Evolutionary conservation across 2,797 vertebrate species (phyloP), one percentile per base, ranked within the genome.

Genomic region (Percopsis omiscomaycus): DNA sequence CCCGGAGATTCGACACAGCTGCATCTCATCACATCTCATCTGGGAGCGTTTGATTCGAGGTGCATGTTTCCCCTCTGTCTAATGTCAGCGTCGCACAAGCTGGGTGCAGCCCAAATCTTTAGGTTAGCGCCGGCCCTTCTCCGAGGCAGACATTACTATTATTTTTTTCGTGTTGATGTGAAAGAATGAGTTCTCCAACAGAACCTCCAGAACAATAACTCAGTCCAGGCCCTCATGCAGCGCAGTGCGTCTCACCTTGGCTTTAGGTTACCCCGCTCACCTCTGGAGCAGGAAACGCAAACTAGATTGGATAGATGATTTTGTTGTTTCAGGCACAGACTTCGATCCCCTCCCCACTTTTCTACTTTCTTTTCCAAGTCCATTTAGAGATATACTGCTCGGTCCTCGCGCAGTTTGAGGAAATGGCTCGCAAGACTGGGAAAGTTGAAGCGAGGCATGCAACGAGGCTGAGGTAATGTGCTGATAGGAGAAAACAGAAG

Each of bases 1-100:
- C 74, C 71, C 66, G 49, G 68, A 55, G 51, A 86, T 82, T 79
- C 27, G 44, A 74, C 77, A 81, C 91, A 93, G 87, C 91, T 92
- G 92, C 86, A 73, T 84, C 86, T 87, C 83, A 87, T 93, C 92
- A 91, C 1, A 74, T 78, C 77, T 89, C 91, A 92, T 91, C 87
- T 92, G 92, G 89, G 87, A 92, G 79, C 86, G 72, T 89, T 92
- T 92, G 90, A 92, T 91, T 90, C 81, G 81, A 89, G 86, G 87
- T 88, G 84, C 83, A 85, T 88, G 87, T 87, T 89, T 88, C 83
- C 84, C 73, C 80, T 88, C 86, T 73, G 81, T 79, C 80, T 87
- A 88, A 89, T 90, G 89, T 89, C 80, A 75, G 76, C 64, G 76
- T 84, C 65, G 77, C 71, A 94, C 92, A 29, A 93, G 93, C 0